Conservation (phyloP, 2,888 invertebrate species). For the Agrochola litura region DNA sequence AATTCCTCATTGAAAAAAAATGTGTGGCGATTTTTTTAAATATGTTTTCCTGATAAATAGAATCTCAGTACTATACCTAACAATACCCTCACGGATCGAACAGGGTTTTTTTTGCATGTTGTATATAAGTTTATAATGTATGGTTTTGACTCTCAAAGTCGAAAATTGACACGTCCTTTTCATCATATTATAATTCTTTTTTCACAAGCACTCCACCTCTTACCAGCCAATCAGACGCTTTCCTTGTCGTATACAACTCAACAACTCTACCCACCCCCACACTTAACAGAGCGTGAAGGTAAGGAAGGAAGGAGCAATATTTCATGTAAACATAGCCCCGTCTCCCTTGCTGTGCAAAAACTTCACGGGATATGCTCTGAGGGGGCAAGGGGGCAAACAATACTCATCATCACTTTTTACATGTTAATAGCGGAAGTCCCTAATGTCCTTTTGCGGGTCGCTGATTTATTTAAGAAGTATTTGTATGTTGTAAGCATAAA, state of each 20-base stretch:
- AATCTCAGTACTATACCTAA: too few species aligned
- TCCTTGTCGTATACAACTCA: conserved; percentile 10
- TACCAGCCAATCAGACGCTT: not conserved
- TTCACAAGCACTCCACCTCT: not conserved
- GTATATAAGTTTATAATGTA: too few species aligned
- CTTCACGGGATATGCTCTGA: conserved; percentile 43
- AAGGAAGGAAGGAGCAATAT: conserved; percentile 63
- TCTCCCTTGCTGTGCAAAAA: conserved; percentile 50
- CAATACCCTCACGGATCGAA: too few species aligned
- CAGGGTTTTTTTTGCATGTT: too few species aligned
- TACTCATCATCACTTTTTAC: conserved; percentile 46
- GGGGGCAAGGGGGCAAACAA: conserved; percentile 23
- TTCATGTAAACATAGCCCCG: conserved; percentile 47
- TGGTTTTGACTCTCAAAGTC: not conserved
- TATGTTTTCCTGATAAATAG: too few species aligned
- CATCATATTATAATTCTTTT: too few species aligned
- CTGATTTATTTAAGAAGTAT: conserved; percentile 46
- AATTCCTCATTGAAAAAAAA: too few species aligned
- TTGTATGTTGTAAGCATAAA: conserved; percentile 1
- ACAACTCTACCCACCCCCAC: conserved; percentile 22
- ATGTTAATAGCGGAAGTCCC: conserved; percentile 51
- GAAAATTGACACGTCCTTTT: not conserved
- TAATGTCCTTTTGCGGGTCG: conserved; percentile 44
- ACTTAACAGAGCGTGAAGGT: conserved; percentile 61
- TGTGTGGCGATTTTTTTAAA: too few species aligned